Base-by-base conservation (phyloP, 2,797 vertebrate species). In the Pampus argenteus region DNA sequence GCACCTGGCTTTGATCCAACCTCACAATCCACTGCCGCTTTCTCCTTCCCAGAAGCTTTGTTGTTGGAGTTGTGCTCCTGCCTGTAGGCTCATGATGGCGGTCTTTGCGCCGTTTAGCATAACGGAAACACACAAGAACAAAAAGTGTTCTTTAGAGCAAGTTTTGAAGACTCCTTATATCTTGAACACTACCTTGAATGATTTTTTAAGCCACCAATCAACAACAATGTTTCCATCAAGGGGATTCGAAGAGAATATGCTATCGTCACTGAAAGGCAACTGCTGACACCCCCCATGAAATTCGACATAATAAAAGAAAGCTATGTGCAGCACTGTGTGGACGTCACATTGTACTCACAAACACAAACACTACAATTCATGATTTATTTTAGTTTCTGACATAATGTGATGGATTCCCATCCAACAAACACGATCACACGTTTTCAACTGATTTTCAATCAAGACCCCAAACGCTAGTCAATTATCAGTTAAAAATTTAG, bases 1-100 rank as follows among this genome's bases (percentile, higher is more conserved):
- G 85, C 85, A 93, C 92, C 91, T 93, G 93, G 91, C 90, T 88
- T 85, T 91, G 84, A 91, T 92, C 92, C 91, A 93, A 81, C 57
- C 81, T 78, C 80, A 81, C 85, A 79, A 79, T 79, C 87, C 86
- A 83, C 87, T 60, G 20, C 74, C 64, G 78, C 79, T 63, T 77
- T 83, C 90, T 83, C 84, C 86, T 92, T 88, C 89, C 90, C 81
- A 64, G 20, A 61, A 86, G 90, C 83, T 79, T 77, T 59, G 61
- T 77, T 59, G 61, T 28, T 59, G 44, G 82, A 80, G 71, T 22
- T 13, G n/a, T 28, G 34, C 52, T 68, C 42, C 60, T 20, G 66
- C 67, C 71, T 64, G 15, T 56, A 45, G 85, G 58, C 44, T 52
- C 59, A 48, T 36, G 61, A 66, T 76, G n/a, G n/a, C n/a, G 8